Evolutionary conservation across 1,140 invertebrate species (phyloP), one percentile per base, ranked within the genome.

Genomic region (Acromyrmex heyeri): DNA sequence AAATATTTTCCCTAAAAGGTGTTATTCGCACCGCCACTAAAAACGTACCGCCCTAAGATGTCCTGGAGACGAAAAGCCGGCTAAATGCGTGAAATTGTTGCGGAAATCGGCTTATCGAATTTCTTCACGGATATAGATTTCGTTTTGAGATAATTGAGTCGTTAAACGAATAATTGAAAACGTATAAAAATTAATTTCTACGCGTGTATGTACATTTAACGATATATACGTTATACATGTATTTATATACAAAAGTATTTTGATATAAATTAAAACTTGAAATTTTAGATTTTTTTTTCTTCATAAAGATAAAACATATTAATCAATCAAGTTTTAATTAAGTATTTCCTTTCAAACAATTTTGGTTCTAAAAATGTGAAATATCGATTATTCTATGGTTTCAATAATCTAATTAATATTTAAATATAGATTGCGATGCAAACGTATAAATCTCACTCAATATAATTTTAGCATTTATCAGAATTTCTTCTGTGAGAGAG

Each of bases 1-100:
- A 82, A 83, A 85, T 85, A 62, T 85, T 85, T 85, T 50, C 44
- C 16, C 16, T 4, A 77, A 77, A 85, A 70, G 21, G 50, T 27
- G 18, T 72, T 70, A 57, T 72, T 81, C 65, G 30, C 27, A 59
- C 61, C 24, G 16, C 44, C 67, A 27, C 34, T 44, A 59, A 72
- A 70, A 72, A 72, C 16, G 34, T 24, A 72, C 34, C 50, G 34
- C 44, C 65, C 61, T 78, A n/a, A 30, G 12, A 53, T 72, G 4
- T 48, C 6, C 21, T 8, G 34, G 16, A 44, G 21, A 44, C 61
- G 18, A 62, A 50, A 30, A 50, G n/a, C 16, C 16, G 38, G 24
- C 38, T 48, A 65, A 78, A 44, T 59, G 76, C 61, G 44, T 78
- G 61, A 78, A 78, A 78, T 78, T 48, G 27, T 48, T 30, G 59